These are phyloP conservation scores for Cerastis leucographa DNA, from an alignment of 2,888 invertebrate species.

Conservation along the genomic window DNA sequence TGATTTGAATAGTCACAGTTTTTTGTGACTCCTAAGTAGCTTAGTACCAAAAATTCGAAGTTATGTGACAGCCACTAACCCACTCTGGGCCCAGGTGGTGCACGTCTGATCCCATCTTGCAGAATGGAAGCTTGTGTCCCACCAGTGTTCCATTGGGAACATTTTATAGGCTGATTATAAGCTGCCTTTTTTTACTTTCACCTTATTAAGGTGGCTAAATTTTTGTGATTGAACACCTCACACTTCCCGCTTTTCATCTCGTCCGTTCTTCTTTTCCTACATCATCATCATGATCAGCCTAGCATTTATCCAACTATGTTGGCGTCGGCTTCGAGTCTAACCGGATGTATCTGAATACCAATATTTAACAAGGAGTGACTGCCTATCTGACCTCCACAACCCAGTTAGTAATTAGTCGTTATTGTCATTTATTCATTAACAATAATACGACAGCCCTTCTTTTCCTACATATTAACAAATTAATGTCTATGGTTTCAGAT, in stretches of 20 bases:
- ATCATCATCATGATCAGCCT: too few relatives aligned
- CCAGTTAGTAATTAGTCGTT: too few relatives aligned
- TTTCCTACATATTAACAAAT: not conserved
- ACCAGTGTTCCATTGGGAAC: not conserved
- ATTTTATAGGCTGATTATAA: not conserved
- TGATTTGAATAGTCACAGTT: too few relatives aligned
- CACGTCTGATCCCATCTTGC: not conserved
- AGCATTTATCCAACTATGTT: too few relatives aligned
- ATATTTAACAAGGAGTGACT: too few relatives aligned
- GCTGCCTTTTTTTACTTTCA: not conserved
- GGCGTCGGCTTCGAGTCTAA: too few relatives aligned
- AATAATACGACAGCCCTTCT: too few relatives aligned
- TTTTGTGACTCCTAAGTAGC: too few relatives aligned
- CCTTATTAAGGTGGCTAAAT: not conserved
- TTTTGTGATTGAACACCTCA: not conserved
- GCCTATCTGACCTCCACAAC: too few relatives aligned
- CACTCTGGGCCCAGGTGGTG: not conserved
- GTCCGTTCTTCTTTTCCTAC: not conserved
- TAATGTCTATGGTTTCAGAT: conserved; percentile 74
- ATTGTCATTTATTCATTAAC: too few relatives aligned
- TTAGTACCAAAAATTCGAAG: not conserved
- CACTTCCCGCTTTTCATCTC: not conserved
- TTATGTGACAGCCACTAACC: not conserved
- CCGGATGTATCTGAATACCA: too few relatives aligned
- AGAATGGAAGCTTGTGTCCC: not conserved